These are phyloP conservation scores for Opisthocomus hoazin DNA, from an alignment of 2,113 vertebrate species.

Conservation along the genomic window DNA sequence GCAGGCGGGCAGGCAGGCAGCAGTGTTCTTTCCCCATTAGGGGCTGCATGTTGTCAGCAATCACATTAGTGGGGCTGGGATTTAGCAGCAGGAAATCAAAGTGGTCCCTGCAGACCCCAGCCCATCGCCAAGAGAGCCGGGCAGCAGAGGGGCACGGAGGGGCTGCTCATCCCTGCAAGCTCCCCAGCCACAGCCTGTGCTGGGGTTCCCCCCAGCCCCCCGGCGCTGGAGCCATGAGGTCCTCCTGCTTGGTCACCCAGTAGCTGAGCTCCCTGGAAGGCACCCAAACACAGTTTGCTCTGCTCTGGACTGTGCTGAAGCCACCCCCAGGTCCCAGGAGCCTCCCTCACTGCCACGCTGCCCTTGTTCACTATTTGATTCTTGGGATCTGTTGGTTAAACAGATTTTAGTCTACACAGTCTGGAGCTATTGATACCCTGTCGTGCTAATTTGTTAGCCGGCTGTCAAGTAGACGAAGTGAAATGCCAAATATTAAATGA, in stretches of 20 bases:
- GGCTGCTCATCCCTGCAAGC: fast-evolving
- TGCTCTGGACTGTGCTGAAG: not conserved
- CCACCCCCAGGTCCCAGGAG: not conserved
- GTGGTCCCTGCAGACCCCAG: slow-evolving; percentile 8
- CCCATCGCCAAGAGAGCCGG: fast-evolving
- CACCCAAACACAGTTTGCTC: not conserved
- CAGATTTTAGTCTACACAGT: slow-evolving; percentile 47
- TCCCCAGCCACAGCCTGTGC: not conserved
- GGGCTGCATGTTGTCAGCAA: not conserved
- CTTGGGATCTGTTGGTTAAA: slow-evolving; percentile 36
- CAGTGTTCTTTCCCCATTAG: slow-evolving; percentile 18
- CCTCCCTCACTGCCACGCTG: fast-evolving
- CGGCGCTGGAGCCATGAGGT: not conserved
- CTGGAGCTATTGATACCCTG: slow-evolving; percentile 45
- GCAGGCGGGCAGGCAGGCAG: slow-evolving; percentile 46
- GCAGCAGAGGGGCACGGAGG: not conserved
- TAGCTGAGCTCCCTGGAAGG: not conserved
- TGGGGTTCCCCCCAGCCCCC: not conserved
- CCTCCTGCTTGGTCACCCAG: not conserved
- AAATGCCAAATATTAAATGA: slow-evolving; percentile 44
- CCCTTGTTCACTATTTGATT: not conserved
- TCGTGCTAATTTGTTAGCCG: slow-evolving; percentile 43
- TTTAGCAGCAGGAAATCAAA: slow-evolving; percentile 30
- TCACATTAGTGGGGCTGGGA: slow-evolving; percentile 28
- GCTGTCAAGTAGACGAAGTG: slow-evolving; percentile 26